Evolutionary conservation across 2,797 vertebrate species (phyloP).

Genomic region (Emydoidea blandingii): DNA sequence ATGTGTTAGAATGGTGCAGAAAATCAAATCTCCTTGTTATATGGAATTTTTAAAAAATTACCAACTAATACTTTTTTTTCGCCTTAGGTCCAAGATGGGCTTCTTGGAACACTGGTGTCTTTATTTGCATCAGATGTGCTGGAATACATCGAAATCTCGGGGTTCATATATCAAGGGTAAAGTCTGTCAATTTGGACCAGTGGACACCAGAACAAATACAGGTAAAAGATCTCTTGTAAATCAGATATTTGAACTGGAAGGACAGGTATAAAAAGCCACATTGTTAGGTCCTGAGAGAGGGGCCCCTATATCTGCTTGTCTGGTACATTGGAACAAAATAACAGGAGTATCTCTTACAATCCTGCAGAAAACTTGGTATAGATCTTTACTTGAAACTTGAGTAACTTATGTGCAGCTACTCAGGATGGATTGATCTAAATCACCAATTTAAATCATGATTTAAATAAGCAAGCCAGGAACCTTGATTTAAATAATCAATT

Average conservation of each 20-base stretch:
- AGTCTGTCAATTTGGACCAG: conserved; percentile 98
- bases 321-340: neutral
- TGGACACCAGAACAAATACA: conserved; percentile 99
- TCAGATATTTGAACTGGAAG: neutral
- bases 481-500: too few relatives aligned
- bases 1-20: neutral
- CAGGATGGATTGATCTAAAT: too few relatives aligned
- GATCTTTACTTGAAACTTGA: neutral
- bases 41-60: neutral
- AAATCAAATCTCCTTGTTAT: neutral
- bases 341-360: neutral
- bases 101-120: conserved; percentile 99
- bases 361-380: neutral
- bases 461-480: too few relatives aligned
- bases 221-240: conserved; percentile 79
- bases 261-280: neutral
- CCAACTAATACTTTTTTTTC: neutral
- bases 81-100: conserved; percentile 95
- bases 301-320: neutral
- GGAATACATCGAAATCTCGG: conserved; percentile 99
- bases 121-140: conserved; percentile 99
- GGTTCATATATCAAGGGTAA: conserved; percentile 99
- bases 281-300: neutral
- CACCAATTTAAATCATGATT: too few relatives aligned
- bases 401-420: too few relatives aligned